Evolutionary conservation across 92 coral and sea anemone genomes (phyloP), one percentile per base, ranked within the genome.

Genomic region (Actinostola sp.): DNA sequence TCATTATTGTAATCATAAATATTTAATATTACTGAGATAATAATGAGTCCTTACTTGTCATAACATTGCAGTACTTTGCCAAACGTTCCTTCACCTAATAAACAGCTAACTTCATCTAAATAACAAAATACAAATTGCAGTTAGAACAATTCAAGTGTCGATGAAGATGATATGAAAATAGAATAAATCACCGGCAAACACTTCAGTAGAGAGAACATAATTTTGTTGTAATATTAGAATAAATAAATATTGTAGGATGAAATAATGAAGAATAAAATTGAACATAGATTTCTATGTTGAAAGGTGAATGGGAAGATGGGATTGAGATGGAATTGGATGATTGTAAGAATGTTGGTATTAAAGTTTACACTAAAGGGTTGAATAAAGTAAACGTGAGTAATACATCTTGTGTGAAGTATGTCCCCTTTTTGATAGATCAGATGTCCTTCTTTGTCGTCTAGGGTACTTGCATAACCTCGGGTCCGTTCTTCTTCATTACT

Each of bases 331-430:
- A 53, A 53, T 7, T 53, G 59, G 25, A 29, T 20, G 59, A 23
- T 16, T 53, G 59, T 5, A 20, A 53, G 2, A n/a, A 17, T 7
- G 59, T 4, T 4, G 8, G 19, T 46, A 46, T 3, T 46, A 4
- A 46, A 46, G 7, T 28, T 42, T 61, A 61, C 3, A 64, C 31
- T 2, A 24, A 16, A 39, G 36, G 35, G 28, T 41, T 48, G 16
- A 70, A 53, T 48, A 43, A 34, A 70, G 60, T 54, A 53, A 53
- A 53, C 52, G 34, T 52, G 63, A 28, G 3, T 20, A 26, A 71
- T 95, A 95, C 99, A 95, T 95, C 99, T 95, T 76, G 97, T 88
- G 73, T 95, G 88, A 81, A 95, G 93, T 85, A 89, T 63, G 88
- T 95, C 99, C 72, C 99, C 99, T 76, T 82, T 79, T 42, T 89